Evolutionary conservation across 2,888 invertebrate species (phyloP).

Genomic region (Sacculina carcini): DNA sequence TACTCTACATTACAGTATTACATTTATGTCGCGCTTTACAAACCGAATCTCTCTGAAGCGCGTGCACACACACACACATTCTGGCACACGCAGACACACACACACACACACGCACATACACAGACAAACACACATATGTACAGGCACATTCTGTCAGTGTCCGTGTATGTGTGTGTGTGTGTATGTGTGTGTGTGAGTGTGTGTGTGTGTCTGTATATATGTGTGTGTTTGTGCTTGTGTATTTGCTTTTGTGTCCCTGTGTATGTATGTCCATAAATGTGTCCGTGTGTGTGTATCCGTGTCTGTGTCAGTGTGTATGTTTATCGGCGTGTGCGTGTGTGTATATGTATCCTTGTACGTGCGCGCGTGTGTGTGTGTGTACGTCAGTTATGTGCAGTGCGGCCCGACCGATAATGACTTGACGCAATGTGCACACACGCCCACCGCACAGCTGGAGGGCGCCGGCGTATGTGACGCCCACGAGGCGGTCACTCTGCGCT

Average conservation of each 20-base stretch:
- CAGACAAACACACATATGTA: too few relatives aligned
- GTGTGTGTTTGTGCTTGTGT: too few relatives aligned
- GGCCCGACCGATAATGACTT: constrained; percentile 71
- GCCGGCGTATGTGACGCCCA: constrained; percentile 65
- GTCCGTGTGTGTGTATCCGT: too few relatives aligned
- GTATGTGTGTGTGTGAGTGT: neutral
- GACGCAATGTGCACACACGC: constrained; percentile 43
- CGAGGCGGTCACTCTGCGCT: constrained; percentile 59
- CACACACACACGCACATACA: too few relatives aligned
- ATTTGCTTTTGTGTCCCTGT: constrained; percentile 1
- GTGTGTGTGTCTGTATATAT: constrained; percentile 5
- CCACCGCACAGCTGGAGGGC: constrained; percentile 47
- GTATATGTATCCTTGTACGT: too few relatives aligned
- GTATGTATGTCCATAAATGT: too few relatives aligned
- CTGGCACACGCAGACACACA: too few relatives aligned
- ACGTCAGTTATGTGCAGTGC: constrained; percentile 54
- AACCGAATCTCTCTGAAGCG: neutral
- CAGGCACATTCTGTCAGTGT: neutral
- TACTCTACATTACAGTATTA: too few relatives aligned
- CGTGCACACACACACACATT: neutral
- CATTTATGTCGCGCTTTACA: neutral
- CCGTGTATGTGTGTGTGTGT: neutral
- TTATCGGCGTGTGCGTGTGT: too few relatives aligned
- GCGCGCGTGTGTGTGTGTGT: too few relatives aligned
- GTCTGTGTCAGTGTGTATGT: too few relatives aligned